Conservation (phyloP, 1,140 invertebrate genomes). For the Drosophila miranda region DNA sequence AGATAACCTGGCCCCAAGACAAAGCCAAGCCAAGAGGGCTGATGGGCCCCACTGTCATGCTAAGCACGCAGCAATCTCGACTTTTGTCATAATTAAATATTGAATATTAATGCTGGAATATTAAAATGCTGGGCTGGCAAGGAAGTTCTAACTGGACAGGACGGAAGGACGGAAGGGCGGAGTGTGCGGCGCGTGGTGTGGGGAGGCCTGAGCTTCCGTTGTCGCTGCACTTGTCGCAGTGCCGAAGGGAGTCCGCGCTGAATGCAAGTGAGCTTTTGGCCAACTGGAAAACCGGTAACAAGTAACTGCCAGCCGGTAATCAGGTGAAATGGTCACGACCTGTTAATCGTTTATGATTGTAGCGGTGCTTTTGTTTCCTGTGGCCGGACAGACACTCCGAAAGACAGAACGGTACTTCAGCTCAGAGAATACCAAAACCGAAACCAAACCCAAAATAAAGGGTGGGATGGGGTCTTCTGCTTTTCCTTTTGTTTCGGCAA, state of each 20-base stretch:
- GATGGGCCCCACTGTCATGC: conserved; percentile 52
- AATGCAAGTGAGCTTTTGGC: conserved; percentile 63
- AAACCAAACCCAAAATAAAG: conserved; percentile 6
- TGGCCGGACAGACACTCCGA: conserved; percentile 16
- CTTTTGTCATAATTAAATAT: conserved; percentile 58
- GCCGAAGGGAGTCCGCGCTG: conserved; percentile 22
- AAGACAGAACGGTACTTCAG: conserved; percentile 53
- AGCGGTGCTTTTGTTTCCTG: conserved; percentile 78
- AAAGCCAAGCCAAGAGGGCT: neutral
- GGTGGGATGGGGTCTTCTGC: conserved; percentile 1
- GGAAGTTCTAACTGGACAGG: conserved; percentile 64
- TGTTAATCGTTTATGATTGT: conserved; percentile 80
- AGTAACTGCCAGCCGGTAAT: conserved; percentile 36
- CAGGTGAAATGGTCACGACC: conserved; percentile 80
- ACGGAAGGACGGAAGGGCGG: conserved; percentile 1
- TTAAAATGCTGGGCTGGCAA: conserved; percentile 62
- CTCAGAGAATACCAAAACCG: conserved; percentile 1
- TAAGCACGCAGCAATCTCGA: conserved; percentile 58
- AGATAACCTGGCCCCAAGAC: neutral
- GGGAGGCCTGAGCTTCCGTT: conserved; percentile 54
- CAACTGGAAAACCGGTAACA: too few relatives aligned
- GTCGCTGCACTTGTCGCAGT: conserved; percentile 48
- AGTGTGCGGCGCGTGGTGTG: conserved; percentile 7
- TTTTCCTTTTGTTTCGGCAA: conserved; percentile 54
- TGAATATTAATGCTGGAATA: conserved; percentile 53